Evolutionary conservation across 35 echinoderm and acorn worm genomes (phyloP), one percentile per base, ranked within the genome.

Genomic region (Acanthaster planci): DNA sequence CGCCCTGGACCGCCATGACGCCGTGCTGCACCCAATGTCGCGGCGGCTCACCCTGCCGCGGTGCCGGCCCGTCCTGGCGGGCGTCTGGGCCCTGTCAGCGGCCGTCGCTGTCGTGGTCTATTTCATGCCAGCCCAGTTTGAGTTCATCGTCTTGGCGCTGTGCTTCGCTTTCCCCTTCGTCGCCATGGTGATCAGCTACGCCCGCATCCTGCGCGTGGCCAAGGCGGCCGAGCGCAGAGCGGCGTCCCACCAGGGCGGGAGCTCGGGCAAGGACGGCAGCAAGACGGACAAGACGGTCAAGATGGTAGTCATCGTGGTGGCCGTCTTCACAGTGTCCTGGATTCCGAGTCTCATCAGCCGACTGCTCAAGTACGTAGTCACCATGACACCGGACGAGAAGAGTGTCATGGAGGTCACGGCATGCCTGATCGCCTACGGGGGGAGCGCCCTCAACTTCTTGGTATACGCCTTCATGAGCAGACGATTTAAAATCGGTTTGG

Each of bases 401-500:
- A 72, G 87, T 1, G 18, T 44, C 36, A 88, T 97, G 87, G 95
- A 97, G 79, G 88, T 97, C n/a, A 54, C 87, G 0, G 91, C 95
- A 4, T 97, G 95, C 55, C 79, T 97, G 2, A 82, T 97, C 27
- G 95, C 95, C n/a, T 97, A 97, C 81, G 84, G 60, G 1, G 95
- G 90, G 5, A 97, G 95, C 67, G 91, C 91, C 39, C 80, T 97
- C 27, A 97, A 97, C 60, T 97, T 97, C 59, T 21, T 93, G 29
- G 91, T 97, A 10, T 97, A 97, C 52, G 91, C 95, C 2, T 97
- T 90, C 64, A 97, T 97, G 95, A 97, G 95, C 40, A 82, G 90
- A 32, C 90, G 76, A 77, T 97, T 97, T 54, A 85, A 93, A 31
- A 36, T 35, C 9, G 84, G 88, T 34, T 55, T 93, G 55, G 67